These are phyloP conservation scores for Cepaea hortensis DNA, from an alignment of 2,888 invertebrate genomes.

Conservation along the genomic window DNA sequence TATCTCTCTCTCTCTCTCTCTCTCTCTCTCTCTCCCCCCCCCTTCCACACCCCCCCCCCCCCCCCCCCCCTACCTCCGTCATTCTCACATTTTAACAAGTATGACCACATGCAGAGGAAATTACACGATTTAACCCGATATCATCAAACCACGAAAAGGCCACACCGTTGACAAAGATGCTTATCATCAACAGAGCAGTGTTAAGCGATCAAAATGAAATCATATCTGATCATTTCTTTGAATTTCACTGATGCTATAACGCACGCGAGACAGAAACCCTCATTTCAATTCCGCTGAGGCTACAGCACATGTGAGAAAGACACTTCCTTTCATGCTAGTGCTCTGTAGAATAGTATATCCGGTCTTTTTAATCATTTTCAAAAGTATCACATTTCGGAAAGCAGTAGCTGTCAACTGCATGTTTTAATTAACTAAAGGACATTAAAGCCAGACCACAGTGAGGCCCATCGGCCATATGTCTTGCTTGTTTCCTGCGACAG, in stretches of 20 bases:
- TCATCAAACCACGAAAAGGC: not conserved
- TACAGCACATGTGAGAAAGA: not conserved
- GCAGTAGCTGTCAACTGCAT: too few species aligned
- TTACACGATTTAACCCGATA: not conserved
- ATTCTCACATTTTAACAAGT: not conserved
- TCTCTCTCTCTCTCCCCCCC: not conserved
- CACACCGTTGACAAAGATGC: not conserved
- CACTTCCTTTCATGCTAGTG: not conserved
- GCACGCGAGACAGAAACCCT: not conserved
- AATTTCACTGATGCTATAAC: not conserved
- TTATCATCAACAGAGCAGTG: not conserved
- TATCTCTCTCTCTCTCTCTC: not conserved
- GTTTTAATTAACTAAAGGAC: too few species aligned
- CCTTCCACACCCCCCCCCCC: not conserved
- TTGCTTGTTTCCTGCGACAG: too few species aligned
- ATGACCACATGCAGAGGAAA: not conserved
- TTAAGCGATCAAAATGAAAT: not conserved
- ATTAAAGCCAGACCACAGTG: too few species aligned
- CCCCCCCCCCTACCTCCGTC: too few species aligned
- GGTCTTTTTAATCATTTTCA: too few species aligned
- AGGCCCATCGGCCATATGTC: too few species aligned
- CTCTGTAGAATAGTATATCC: too few species aligned
- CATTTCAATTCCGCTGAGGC: not conserved
- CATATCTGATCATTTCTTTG: not conserved
- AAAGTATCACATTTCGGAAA: too few species aligned